Conservation (phyloP, 2,888 invertebrate genomes). For the Trichopoda pennipes region DNA sequence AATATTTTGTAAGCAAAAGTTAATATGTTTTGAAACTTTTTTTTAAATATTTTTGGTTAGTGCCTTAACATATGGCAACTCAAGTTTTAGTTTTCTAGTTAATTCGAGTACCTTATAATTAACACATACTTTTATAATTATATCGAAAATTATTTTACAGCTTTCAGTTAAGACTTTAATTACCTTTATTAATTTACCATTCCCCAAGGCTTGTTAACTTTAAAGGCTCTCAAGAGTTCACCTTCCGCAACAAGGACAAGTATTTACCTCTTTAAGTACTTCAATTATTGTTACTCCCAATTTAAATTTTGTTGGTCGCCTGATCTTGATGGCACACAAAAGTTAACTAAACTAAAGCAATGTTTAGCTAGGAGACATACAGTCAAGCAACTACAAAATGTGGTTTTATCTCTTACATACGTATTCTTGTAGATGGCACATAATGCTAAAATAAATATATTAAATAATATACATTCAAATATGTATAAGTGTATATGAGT, state of each 20-base stretch:
- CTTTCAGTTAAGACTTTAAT: too few relatives aligned
- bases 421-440: slow-evolving; percentile 11
- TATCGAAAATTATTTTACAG: too few relatives aligned
- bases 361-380: slow-evolving; percentile 15
- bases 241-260: neutral
- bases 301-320: slow-evolving; percentile 14
- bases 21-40: too few relatives aligned
- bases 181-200: too few relatives aligned
- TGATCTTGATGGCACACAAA: slow-evolving; percentile 5
- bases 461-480: slow-evolving; percentile 25
- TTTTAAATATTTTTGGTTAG: too few relatives aligned
- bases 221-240: neutral
- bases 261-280: slow-evolving; percentile 1
- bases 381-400: slow-evolving; percentile 40
- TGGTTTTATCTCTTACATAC: slow-evolving; percentile 9
- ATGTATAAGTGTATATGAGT: neutral
- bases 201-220: too few relatives aligned
- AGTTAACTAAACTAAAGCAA: slow-evolving; percentile 28
- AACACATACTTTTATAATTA: too few relatives aligned
- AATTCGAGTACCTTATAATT: too few relatives aligned
- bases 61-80: too few relatives aligned
- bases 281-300: neutral
- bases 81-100: too few relatives aligned
- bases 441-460: slow-evolving; percentile 28
- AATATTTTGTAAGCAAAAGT: too few relatives aligned